These are phyloP conservation scores for Rosalia funebris DNA, from an alignment of 2,888 invertebrate species.

Conservation along the genomic window DNA sequence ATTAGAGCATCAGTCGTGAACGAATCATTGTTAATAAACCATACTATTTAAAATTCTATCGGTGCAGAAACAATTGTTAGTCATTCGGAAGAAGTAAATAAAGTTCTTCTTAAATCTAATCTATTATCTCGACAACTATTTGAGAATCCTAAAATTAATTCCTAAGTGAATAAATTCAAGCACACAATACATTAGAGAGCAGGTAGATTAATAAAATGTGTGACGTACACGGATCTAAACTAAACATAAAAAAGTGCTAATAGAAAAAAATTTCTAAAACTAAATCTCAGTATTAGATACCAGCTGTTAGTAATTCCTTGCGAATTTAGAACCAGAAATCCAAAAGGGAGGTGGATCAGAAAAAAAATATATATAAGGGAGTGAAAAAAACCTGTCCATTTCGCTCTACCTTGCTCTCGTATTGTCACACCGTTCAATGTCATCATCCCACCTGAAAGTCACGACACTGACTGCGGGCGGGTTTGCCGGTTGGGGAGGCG, in stretches of 20 bases:
- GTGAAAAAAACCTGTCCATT: conserved; percentile 30
- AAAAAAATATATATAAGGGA: conserved; percentile 18
- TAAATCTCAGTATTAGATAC: conserved; percentile 9
- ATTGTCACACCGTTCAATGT: conserved; percentile 63
- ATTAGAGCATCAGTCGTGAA: too few relatives aligned
- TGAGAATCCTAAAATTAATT: conserved; percentile 11
- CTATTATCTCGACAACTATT: not conserved
- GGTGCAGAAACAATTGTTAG: conserved; percentile 14
- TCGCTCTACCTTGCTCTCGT: conserved; percentile 72
- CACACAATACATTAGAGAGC: conserved; percentile 54
- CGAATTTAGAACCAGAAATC: conserved; percentile 26
- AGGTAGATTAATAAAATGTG: conserved; percentile 53
- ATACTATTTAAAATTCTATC: too few relatives aligned
- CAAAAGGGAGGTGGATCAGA: conserved; percentile 20
- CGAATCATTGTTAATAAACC: too few relatives aligned
- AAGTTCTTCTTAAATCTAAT: not conserved
- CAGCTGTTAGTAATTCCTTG: conserved; percentile 27
- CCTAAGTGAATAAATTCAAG: conserved; percentile 11
- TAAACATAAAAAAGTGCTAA: conserved; percentile 24
- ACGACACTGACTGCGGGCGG: conserved; percentile 87
- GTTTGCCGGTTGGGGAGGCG: conserved; percentile 47
- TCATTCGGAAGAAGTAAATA: not conserved
- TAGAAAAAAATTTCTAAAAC: conserved; percentile 8
- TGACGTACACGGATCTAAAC: conserved; percentile 40
- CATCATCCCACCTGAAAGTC: conserved; percentile 88